These are phyloP conservation scores for Magallana angulata DNA, from an alignment of 1,140 invertebrate genomes.

Conservation along the genomic window DNA sequence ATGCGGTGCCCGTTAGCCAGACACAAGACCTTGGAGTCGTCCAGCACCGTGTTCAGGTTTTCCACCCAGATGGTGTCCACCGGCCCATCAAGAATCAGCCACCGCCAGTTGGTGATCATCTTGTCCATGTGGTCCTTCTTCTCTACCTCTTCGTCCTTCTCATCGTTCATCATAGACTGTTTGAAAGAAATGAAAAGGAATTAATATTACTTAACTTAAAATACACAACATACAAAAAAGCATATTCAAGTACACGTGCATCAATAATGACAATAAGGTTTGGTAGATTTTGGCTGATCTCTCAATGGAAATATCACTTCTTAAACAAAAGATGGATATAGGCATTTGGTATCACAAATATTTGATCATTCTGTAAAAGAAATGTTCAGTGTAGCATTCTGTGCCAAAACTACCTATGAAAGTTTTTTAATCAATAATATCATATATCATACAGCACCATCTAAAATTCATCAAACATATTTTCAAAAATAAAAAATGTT, in stretches of 20 bases:
- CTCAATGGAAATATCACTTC: no score
- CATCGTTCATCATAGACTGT: slow-evolving; percentile 21
- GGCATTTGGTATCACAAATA: no score
- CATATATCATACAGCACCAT: no score
- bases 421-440: neutral
- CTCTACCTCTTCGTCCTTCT: slow-evolving; percentile 44
- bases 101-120: slow-evolving; percentile 70
- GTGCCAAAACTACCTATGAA: neutral
- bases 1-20: slow-evolving; percentile 79
- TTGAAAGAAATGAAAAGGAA: neutral
- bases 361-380: neutral
- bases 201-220: no score
- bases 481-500: no score
- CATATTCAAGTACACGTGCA: no score
- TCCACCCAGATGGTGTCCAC: slow-evolving; percentile 80
- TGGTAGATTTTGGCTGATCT: no score
- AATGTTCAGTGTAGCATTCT: neutral
- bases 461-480: no score
- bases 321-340: no score
- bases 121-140: slow-evolving; percentile 45
- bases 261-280: no score
- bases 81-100: slow-evolving; percentile 79
- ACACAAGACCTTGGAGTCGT: slow-evolving; percentile 94
- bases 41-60: slow-evolving; percentile 81
- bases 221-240: no score